These are phyloP conservation scores for Stichopus horrens DNA, from an alignment of 53 echinoderm and acorn worm genomes.

Conservation along the genomic window DNA sequence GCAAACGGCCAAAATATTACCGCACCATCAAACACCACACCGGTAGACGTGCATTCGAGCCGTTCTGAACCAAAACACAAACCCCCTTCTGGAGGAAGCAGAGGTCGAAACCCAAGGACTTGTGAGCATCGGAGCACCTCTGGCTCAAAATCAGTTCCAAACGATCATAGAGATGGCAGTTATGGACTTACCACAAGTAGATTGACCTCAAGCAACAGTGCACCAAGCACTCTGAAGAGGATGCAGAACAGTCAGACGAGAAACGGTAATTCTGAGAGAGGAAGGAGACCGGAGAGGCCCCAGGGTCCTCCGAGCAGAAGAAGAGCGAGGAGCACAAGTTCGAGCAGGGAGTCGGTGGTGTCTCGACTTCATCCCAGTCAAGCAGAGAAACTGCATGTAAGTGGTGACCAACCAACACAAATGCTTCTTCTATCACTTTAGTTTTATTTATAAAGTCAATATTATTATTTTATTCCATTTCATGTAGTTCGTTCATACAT, in stretches of 20 bases:
- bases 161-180: slow-evolving; percentile 22
- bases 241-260: background rate
- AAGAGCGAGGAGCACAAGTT: slow-evolving; percentile 63
- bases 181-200: background rate
- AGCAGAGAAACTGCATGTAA: slow-evolving; percentile 60
- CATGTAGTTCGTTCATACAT: no score
- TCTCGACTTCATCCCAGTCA: slow-evolving; percentile 54
- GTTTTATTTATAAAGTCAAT: no score
- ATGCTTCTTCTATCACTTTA: no score
- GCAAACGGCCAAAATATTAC: background rate
- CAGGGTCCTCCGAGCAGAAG: slow-evolving; percentile 9
- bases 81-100: slow-evolving; percentile 42
- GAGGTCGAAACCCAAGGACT: slow-evolving; percentile 21
- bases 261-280: slow-evolving; percentile 27
- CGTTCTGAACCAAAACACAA: slow-evolving; percentile 24
- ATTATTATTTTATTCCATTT: no score
- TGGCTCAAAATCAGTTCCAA: slow-evolving; percentile 52
- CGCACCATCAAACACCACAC: background rate
- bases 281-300: background rate
- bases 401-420: background rate
- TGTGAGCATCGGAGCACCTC: slow-evolving; percentile 9
- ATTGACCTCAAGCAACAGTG: slow-evolving; percentile 6
- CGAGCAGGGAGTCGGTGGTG: slow-evolving; percentile 48
- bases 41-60: background rate
- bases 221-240: background rate